phyloP scores from a whole-genome alignment of 2,797 vertebrate genomes.

The Urocyon cinereoargenteus region DNA sequence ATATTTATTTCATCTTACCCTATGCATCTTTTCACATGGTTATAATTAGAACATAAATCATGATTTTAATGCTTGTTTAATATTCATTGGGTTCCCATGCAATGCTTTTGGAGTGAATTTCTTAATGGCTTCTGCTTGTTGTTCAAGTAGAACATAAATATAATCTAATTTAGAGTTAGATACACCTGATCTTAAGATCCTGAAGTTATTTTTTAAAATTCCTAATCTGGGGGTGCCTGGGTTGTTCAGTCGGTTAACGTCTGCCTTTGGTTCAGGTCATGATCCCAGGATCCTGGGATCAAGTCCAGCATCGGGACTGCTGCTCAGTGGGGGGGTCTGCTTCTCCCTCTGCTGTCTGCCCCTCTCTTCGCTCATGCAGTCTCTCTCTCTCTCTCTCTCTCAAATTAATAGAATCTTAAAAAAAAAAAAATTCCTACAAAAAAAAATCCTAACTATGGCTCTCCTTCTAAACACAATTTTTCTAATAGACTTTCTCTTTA shows the following conservation, averaged over 20 bases:
- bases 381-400: no score
- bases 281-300: no score
- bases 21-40: not conserved
- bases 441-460: not conserved
- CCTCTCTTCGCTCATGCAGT: no score
- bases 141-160: not conserved
- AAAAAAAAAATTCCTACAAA: no score
- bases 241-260: no score
- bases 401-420: no score
- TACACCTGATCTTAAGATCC: not conserved
- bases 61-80: conserved; percentile 14
- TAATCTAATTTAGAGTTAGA: not conserved
- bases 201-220: not conserved
- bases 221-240: no score
- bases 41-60: not conserved
- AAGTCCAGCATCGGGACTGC: no score
- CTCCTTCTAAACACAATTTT: conserved; percentile 36
- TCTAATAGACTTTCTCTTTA: not conserved
- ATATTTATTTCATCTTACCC: not conserved
- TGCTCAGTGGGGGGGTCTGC: no score
- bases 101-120: conserved; percentile 42
- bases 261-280: no score
- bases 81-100: not conserved
- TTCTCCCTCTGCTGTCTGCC: no score
- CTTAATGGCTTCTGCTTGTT: conserved; percentile 10